Conservation (phyloP, 1,140 invertebrate genomes). For the Drosophila oshimai region DNA sequence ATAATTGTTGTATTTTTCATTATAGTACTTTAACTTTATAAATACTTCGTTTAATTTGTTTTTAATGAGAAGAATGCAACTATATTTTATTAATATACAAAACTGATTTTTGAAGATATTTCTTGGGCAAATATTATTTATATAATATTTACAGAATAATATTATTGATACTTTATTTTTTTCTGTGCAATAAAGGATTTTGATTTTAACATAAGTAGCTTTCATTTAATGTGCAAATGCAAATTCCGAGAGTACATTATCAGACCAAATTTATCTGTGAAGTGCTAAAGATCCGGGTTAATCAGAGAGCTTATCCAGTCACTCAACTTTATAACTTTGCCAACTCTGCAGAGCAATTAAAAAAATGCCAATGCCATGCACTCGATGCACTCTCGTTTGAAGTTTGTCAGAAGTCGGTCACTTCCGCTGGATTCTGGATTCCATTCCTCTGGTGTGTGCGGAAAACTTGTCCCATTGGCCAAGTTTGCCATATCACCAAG, state of each 20-base stretch:
- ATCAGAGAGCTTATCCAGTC: slow-evolving; percentile 9
- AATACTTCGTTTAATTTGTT: no score
- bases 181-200: no score
- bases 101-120: no score
- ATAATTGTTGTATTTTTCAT: no score
- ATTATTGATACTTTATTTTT: neutral
- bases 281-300: neutral
- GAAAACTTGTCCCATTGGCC: slow-evolving; percentile 14
- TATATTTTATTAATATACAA: no score
- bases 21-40: no score
- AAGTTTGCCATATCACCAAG: slow-evolving; percentile 34
- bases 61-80: no score
- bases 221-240: neutral
- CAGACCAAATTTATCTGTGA: neutral
- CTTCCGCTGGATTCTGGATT: neutral
- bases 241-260: neutral
- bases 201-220: neutral
- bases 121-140: no score
- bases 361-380: slow-evolving; percentile 22
- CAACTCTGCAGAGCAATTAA: slow-evolving; percentile 22
- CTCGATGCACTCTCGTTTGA: slow-evolving; percentile 6
- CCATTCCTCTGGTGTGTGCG: neutral
- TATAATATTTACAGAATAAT: no score
- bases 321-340: neutral
- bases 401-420: slow-evolving; percentile 26